Base-by-base conservation (phyloP, 1,140 invertebrate genomes). In the Temnothorax longispinosus region DNA sequence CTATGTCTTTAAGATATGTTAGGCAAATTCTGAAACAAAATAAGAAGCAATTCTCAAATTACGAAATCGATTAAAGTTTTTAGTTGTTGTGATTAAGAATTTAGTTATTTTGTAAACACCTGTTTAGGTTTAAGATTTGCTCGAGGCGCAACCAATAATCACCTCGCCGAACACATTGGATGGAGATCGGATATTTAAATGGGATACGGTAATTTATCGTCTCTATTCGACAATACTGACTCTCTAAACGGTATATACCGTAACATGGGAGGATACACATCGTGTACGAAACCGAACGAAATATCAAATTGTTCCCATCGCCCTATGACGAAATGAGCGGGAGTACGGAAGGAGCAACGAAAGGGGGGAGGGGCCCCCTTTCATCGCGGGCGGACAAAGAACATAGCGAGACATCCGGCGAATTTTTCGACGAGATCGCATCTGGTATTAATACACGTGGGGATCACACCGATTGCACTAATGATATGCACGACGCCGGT, bases 251-350 rank as follows among this genome's bases (percentile, higher is more conserved):
- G 88, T 75, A 62, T 75, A 62, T 65, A 50, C 50, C n/a, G 58
- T 62, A 84, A 84, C 47, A 80, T 72, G 75, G 74, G 69, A 69
- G 88, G 64, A 84, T 84, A 86, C 64, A 74, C 75, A 21, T 72
- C 62, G 38, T 38, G 88, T 89, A 93, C 91, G 91, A 91, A 93
- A 92, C 87, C 88, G 89, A 89, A 90, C 78, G 91, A 92, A 93
- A 94, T 94, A 94, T 94, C 94, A 93, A 93, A 90, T 92, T 92
- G 92, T 94, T 93, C 91, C 92, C 93, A 95, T 94, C 94, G 92
- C 91, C 90, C 54, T 90, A 90, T 94, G 93, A 92, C 92, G 93
- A 93, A 93, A 94, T 94, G 50, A 92, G 89, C 92, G 89, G 92
- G 13, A 35, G 52, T 47, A 47, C 90, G 67, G 80, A 81, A 81